Evolutionary conservation across 2,888 invertebrate genomes (phyloP), one percentile per base, ranked within the genome.

Genomic region (Myopa tessellatipennis): DNA sequence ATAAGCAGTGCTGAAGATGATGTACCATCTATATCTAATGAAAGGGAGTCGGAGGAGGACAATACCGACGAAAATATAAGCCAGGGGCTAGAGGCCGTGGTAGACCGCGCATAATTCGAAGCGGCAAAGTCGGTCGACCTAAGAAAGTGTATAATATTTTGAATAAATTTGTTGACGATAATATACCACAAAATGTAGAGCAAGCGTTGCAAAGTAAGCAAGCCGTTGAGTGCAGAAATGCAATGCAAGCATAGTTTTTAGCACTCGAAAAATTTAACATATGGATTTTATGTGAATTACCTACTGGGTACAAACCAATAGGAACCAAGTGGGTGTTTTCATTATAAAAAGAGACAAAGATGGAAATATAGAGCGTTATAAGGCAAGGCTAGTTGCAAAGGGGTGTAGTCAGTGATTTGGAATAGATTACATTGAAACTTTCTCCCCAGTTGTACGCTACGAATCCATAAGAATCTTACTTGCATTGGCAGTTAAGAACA

Each of bases 401-500:
- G 78, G 79, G 0, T 80, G n/a, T n/a, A n/a, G n/a, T n/a, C n/a
- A n/a, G n/a, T n/a, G n/a, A n/a, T n/a, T n/a, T n/a, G n/a, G n/a
- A n/a, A n/a, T n/a, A n/a, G n/a, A n/a, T n/a, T n/a, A n/a, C n/a
- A n/a, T n/a, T n/a, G n/a, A n/a, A n/a, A n/a, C n/a, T n/a, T n/a
- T n/a, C n/a, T n/a, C n/a, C n/a, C n/a, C n/a, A n/a, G n/a, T n/a
- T n/a, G n/a, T n/a, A n/a, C n/a, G n/a, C n/a, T n/a, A n/a, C n/a
- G n/a, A n/a, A n/a, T n/a, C n/a, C n/a, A n/a, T n/a, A 16, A 65
- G 82, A 10, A 68, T 81, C 61, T 18, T 83, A 7, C 26, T 83
- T 26, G 83, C 81, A 0, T 55, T 83, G 40, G 80, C 83, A 0
- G 80, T 78, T 4, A 81, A 84, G 68, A 70, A 79, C n/a, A 73